Percentiles rank a stretch among this genome's conserved stretches.
phyloP scores from a whole-genome alignment of 1,140 invertebrate genomes.

The Drosophila insularis region DNA sequence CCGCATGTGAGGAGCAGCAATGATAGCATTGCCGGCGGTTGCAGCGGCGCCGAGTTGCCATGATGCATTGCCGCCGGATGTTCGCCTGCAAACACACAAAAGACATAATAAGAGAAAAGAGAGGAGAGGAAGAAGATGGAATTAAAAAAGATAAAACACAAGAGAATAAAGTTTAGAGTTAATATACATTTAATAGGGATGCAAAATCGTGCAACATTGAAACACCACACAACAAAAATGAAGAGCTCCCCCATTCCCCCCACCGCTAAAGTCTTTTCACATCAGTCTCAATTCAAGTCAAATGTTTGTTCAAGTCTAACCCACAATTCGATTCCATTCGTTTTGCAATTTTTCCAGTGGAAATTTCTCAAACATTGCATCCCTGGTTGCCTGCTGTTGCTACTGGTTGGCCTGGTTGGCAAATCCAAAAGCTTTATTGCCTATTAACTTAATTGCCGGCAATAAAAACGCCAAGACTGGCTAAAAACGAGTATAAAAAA shows the following conservation, averaged over 20 bases:
- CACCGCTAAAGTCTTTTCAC: neutral
- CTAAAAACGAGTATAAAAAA: slow-evolving; percentile 28
- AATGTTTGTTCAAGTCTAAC: too few relatives aligned
- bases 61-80: slow-evolving; percentile 93
- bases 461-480: slow-evolving; percentile 61
- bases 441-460: slow-evolving; percentile 72
- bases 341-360: neutral
- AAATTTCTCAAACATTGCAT: slow-evolving; percentile 11
- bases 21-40: slow-evolving; percentile 68
- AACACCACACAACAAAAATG: neutral
- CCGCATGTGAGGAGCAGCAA: slow-evolving; percentile 52
- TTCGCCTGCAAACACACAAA: slow-evolving; percentile 85
- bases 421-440: slow-evolving; percentile 68
- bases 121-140: neutral
- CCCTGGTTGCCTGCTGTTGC: slow-evolving; percentile 6
- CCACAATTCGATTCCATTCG: too few relatives aligned
- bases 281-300: neutral
- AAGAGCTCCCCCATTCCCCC: neutral
- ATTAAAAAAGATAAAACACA: neutral
- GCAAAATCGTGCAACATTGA: slow-evolving; percentile 9
- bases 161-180: slow-evolving; percentile 13
- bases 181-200: slow-evolving; percentile 4
- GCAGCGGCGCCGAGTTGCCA: slow-evolving; percentile 82
- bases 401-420: slow-evolving; percentile 22
- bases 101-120: too few relatives aligned